phyloP scores from a whole-genome alignment of 2,113 vertebrate genomes.

The Dinomys branickii region DNA sequence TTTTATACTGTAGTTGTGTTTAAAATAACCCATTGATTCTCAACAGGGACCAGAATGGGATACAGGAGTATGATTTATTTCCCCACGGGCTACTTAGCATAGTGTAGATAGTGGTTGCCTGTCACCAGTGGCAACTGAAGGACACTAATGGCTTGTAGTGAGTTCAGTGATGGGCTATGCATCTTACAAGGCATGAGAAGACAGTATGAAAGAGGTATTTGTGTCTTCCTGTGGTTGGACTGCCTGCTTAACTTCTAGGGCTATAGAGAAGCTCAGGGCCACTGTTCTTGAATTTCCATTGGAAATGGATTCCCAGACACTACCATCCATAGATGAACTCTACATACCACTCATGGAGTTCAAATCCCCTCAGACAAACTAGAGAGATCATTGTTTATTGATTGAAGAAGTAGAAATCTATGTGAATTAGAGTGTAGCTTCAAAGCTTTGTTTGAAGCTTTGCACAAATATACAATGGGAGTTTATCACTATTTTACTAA shows the following conservation, averaged over 20 bases:
- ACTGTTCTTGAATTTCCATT: constrained; percentile 57
- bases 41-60: neutral
- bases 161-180: neutral
- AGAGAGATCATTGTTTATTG: neutral
- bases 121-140: neutral
- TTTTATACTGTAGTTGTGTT: neutral
- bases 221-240: neutral
- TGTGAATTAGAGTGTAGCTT: constrained; percentile 16
- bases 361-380: neutral
- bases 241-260: constrained; percentile 42
- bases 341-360: neutral
- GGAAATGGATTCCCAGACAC: neutral
- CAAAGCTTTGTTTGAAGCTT: neutral
- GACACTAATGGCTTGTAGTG: neutral
- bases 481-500: constrained; percentile 52
- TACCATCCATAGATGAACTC: neutral
- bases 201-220: neutral
- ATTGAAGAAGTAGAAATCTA: constrained; percentile 59
- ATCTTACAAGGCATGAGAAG: neutral
- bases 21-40: neutral
- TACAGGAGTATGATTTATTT: neutral
- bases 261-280: neutral
- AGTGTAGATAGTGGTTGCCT: neutral
- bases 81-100: neutral
- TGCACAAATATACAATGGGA: constrained; percentile 34